These are phyloP conservation scores for Diplodus puntazzo DNA, from an alignment of 2,797 vertebrate genomes.

Conservation along the genomic window DNA sequence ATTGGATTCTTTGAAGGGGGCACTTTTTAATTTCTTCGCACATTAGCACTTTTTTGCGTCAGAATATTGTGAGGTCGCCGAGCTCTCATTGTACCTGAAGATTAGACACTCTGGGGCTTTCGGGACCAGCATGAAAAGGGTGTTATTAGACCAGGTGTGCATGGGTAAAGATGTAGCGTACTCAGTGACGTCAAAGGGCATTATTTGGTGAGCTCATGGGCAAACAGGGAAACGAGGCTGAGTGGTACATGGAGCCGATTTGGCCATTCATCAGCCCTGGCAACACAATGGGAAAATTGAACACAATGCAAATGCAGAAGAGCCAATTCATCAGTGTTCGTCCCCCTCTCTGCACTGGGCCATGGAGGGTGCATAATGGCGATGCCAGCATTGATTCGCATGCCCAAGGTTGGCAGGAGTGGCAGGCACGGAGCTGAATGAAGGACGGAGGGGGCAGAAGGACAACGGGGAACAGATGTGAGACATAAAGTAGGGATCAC, in stretches of 20 bases:
- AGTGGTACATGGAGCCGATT: conserved; percentile 28
- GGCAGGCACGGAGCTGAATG: conserved; percentile 46
- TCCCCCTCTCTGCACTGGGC: conserved; percentile 33
- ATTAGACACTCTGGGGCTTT: conserved; percentile 19
- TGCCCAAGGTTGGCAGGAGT: conserved; percentile 60
- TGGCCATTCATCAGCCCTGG: conserved; percentile 64
- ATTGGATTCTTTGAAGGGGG: conserved; percentile 34
- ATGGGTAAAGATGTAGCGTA: not conserved
- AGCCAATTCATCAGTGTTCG: conserved; percentile 73
- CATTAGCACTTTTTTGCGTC: conserved; percentile 18
- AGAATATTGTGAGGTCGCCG: not conserved
- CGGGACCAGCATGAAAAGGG: not conserved
- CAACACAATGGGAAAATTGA: conserved; percentile 70
- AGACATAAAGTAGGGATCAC: conserved; percentile 38
- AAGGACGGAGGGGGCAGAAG: conserved; percentile 37
- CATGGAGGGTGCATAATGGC: conserved; percentile 35
- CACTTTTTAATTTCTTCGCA: conserved; percentile 5
- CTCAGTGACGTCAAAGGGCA: conserved; percentile 9
- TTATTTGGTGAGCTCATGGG: conserved; percentile 28
- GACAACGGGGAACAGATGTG: conserved; percentile 54
- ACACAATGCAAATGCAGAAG: conserved; percentile 72
- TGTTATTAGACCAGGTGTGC: conserved; percentile 12
- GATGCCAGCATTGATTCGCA: conserved; percentile 56
- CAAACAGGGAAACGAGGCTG: conserved; percentile 39
- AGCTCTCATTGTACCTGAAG: conserved; percentile 12